phyloP scores from a whole-genome alignment of 2,113 vertebrate genomes.

The Phaethon lepturus region DNA sequence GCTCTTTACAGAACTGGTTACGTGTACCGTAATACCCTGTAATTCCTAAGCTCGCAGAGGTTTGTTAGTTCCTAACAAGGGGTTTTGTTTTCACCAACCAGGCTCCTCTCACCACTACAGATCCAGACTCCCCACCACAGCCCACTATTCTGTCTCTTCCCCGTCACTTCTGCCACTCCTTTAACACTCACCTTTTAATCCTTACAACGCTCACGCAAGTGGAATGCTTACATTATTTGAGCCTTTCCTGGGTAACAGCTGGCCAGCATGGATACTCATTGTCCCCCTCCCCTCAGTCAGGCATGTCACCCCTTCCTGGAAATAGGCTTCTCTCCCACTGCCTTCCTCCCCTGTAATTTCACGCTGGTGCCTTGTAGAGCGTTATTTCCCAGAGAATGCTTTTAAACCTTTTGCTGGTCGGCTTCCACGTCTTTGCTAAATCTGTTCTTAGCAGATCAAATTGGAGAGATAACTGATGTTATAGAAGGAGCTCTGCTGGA shows the following conservation, averaged over 20 bases:
- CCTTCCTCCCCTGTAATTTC: conserved; percentile 60
- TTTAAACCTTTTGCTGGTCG: conserved; percentile 37
- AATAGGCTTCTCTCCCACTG: not conserved
- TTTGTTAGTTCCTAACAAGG: not conserved
- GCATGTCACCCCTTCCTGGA: not conserved
- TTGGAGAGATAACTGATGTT: conserved; percentile 32
- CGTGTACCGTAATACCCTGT: not conserved
- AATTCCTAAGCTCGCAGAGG: not conserved
- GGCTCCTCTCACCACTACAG: not conserved
- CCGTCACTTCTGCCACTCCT: not conserved
- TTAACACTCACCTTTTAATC: not conserved
- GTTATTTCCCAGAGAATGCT: conserved; percentile 1
- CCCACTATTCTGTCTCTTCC: not conserved
- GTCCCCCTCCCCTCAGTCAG: not conserved
- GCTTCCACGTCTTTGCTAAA: conserved; percentile 30
- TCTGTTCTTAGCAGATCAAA: conserved; percentile 54
- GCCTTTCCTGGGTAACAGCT: not conserved
- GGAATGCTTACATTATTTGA: not conserved
- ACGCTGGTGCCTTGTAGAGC: not conserved
- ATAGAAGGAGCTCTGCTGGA: conserved; percentile 60
- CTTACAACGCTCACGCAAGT: not conserved
- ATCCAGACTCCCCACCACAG: not conserved
- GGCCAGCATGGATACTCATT: not conserved
- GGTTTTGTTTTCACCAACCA: not conserved
- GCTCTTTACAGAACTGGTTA: not conserved